Conservation (phyloP, 2,888 invertebrate genomes). For the Caenorhabditis macrosperma region DNA sequence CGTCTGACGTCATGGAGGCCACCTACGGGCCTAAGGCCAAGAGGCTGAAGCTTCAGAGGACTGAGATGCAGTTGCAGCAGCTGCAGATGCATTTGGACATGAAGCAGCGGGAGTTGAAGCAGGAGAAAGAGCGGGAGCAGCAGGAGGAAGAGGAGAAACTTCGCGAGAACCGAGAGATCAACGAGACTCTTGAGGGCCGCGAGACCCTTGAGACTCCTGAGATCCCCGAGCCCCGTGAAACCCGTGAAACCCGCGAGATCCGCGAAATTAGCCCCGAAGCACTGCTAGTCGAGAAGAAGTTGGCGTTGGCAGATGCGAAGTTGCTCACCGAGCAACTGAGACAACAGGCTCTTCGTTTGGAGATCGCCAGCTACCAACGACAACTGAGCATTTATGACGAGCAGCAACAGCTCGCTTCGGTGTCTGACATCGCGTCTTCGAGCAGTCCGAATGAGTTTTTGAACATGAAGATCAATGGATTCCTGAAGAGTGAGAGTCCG, state of each 20-base stretch:
- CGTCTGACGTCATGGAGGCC: slow-evolving; percentile 57
- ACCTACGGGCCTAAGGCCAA: slow-evolving; percentile 55
- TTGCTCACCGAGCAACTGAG: slow-evolving; percentile 41
- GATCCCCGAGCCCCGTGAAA: neutral
- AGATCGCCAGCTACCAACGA: slow-evolving; percentile 53
- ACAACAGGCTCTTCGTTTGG: slow-evolving; percentile 57
- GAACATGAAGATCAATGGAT: slow-evolving; percentile 32
- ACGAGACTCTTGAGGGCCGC: neutral
- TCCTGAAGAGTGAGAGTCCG: slow-evolving; percentile 34
- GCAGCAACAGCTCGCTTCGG: slow-evolving; percentile 2
- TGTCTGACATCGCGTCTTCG: slow-evolving; percentile 28
- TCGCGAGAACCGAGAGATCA: neutral
- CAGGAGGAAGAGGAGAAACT: neutral
- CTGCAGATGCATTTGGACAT: slow-evolving; percentile 42
- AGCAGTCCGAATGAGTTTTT: slow-evolving; percentile 42
- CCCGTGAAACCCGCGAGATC: neutral
- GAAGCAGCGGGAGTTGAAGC: slow-evolving; percentile 33
- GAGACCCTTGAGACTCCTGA: too few species aligned
- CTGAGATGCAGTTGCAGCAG: slow-evolving; percentile 49
- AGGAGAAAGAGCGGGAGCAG: slow-evolving; percentile 22
- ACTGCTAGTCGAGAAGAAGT: slow-evolving; percentile 39
- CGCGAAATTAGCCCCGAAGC: slow-evolving; percentile 40
- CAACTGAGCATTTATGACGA: slow-evolving; percentile 44
- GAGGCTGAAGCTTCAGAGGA: slow-evolving; percentile 26
- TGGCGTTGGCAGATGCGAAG: slow-evolving; percentile 48